Evolutionary conservation across 2,888 invertebrate genomes (phyloP), one percentile per base, ranked within the genome.

Genomic region (Beris chalybata): DNA sequence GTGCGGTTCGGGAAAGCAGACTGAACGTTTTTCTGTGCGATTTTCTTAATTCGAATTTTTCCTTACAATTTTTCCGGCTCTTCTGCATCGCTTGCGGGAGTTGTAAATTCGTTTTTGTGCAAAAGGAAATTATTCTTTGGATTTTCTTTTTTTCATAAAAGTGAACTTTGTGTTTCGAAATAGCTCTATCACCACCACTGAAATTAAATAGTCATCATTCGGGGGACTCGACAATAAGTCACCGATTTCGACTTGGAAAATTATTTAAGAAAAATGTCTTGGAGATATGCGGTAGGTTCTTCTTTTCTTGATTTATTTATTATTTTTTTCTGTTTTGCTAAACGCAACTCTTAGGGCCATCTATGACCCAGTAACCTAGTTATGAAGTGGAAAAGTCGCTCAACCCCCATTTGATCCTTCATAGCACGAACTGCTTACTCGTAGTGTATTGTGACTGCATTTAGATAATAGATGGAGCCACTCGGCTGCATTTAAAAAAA

Each of bases 281-380:
- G 77, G 77, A 77, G 77, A 78, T 78, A 78, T 74, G 76, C 77
- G 77, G 77, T 78, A 76, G 50, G 38, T 38, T 38, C 9, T 38
- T 38, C 38, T 38, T 3, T 7, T 38, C 9, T 38, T 38, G 22
- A 22, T 22, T 22, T 72, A 77, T 76, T 59, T 44, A 30, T 30
- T 47, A n/a, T 47, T 58, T 38, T 44, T 12, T 58, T 22, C 15
- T 45, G 7, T 15, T 47, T 7, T 22, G 7, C 30, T 50, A 4
- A 13, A 13, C 15, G 50, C 22, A 38, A 12, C 30, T 53, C 13
- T 29, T 22, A 22, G 53, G 22, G 6, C 43, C 4, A 55, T 55
- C 38, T n/a, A 43, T 45, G 64, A 7, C 43, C 64, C 22, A 64
- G 54, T 64, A 64, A 64, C 64, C 64, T 30, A 64, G 54, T 54